Base-by-base conservation (phyloP, 2,113 vertebrate species). In the Cololabis saira region DNA sequence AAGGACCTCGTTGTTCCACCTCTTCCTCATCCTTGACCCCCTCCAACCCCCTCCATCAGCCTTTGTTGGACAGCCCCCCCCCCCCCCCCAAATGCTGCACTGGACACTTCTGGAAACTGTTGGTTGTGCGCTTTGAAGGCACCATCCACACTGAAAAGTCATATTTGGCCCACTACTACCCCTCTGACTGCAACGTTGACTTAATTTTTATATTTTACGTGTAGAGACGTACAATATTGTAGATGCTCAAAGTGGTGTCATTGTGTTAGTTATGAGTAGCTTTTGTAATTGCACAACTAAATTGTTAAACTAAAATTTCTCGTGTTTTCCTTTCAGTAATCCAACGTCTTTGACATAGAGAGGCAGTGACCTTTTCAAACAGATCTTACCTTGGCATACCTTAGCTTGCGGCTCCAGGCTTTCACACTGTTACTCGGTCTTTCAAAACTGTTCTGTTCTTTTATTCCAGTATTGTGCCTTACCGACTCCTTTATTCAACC, bases 171-270 rank as follows among this genome's bases (percentile, higher is more conserved):
- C 44, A 24, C 4, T 16, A 21, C 19, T 24, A 5, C 42, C 59
- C 68, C 45, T 45, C 67, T 83, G 70, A 84, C 84, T 76, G 66
- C 71, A 73, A 79, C 61, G 21, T 71, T 83, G 73, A 84, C 82
- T 86, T 84, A 69, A 83, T 87, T 88, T 89, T 87, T 89, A 87
- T 88, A 90, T 87, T 82, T 75, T 77, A 52, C 9, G 3, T 71
- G 61, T 80, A 66, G 73, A 83, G 56, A 77, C 64, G 51, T 57
- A 51, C 60, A 76, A 43, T 89, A 71, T 54, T 79, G 42, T 61
- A 74, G 74, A 61, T 65, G 57, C 17, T 68, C 62, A 62, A 55
- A 65, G 67, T 67, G 61, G 68, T 33, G n/a, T 68, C 60, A 55
- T 71, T 70, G 58, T 76, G 71, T 78, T 71, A 78, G 67, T 79